These are phyloP conservation scores for Baryphthengus martii DNA, from an alignment of 2,113 vertebrate species.

Conservation along the genomic window DNA sequence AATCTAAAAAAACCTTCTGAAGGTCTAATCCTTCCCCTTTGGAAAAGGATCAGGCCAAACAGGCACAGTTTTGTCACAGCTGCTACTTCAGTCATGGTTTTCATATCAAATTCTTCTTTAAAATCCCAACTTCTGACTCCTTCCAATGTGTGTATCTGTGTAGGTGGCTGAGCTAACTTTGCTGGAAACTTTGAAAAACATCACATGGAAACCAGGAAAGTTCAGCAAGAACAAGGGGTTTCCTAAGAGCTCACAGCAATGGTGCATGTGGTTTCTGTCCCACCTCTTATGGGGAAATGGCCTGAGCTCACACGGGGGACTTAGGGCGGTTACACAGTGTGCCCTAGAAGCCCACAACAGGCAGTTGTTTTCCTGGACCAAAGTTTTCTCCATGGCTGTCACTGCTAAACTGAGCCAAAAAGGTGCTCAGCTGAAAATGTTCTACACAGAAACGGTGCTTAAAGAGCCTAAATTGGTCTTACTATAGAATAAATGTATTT, in stretches of 20 bases:
- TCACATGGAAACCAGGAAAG: neutral
- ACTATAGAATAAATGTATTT: neutral
- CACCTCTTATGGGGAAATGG: fast-evolving
- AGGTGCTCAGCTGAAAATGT: neutral
- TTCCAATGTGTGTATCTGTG: neutral
- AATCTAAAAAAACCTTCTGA: neutral
- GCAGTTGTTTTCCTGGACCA: neutral
- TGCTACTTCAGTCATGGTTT: neutral
- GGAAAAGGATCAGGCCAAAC: neutral
- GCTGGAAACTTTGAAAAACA: neutral
- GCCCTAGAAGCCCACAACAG: neutral
- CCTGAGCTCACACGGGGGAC: fast-evolving
- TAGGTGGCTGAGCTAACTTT: neutral
- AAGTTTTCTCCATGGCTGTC: neutral
- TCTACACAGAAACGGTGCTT: neutral
- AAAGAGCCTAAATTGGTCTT: neutral
- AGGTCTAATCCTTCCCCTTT: neutral
- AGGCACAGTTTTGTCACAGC: neutral
- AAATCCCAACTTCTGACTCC: neutral
- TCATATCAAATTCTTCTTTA: neutral
- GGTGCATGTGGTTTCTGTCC: fast-evolving
- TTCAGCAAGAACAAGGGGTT: neutral
- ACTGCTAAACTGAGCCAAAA: neutral
- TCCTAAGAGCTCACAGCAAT: neutral
- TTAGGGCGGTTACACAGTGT: fast-evolving